phyloP scores from a whole-genome alignment of 2,113 vertebrate species.

The Tragelaphus strepsiceros region DNA sequence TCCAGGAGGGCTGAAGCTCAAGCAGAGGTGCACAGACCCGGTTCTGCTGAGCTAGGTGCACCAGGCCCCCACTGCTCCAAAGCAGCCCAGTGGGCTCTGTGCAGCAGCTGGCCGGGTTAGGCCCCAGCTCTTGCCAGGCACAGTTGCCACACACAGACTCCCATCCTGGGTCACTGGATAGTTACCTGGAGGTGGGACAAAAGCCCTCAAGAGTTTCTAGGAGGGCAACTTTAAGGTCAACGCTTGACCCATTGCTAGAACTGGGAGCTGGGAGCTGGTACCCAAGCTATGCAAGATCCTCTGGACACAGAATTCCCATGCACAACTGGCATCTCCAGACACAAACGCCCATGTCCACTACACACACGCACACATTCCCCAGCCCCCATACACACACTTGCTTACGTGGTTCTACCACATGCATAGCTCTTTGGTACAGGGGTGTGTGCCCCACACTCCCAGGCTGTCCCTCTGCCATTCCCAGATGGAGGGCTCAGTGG shows the following conservation, averaged over 20 bases:
- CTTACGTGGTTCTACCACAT: background rate
- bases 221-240: background rate
- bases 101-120: background rate
- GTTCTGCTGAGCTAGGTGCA: background rate
- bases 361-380: accelerated
- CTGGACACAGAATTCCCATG: background rate
- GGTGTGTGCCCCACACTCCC: too few relatives aligned
- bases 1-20: constrained; percentile 28
- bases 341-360: accelerated
- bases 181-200: background rate
- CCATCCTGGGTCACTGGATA: constrained; percentile 28
- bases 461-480: background rate
- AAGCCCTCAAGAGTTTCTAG: background rate
- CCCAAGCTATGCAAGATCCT: background rate
- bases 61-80: background rate
- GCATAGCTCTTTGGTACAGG: too few relatives aligned
- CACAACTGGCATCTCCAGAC: background rate
- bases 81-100: background rate
- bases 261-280: background rate
- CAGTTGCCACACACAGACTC: constrained; percentile 71
- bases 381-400: too few relatives aligned
- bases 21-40: background rate
- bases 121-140: constrained; percentile 56
- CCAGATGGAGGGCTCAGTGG: background rate
- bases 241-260: background rate